These are phyloP conservation scores for Oegoconia quadripuncta DNA, from an alignment of 2,888 invertebrate species.

Conservation along the genomic window DNA sequence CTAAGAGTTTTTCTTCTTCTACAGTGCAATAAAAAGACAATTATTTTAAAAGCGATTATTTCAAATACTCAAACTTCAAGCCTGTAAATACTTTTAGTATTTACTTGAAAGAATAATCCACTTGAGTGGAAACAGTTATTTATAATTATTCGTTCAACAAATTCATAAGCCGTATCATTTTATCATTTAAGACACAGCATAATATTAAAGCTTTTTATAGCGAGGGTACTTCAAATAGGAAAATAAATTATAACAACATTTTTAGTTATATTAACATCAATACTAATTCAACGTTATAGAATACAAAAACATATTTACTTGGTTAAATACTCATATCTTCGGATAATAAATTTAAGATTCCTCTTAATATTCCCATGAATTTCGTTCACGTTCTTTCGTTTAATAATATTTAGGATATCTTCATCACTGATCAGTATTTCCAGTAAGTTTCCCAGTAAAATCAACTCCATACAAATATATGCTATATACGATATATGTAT, in stretches of 20 bases:
- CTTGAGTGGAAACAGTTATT: no score
- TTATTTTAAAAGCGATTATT: no score
- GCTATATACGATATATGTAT: constrained; percentile 45
- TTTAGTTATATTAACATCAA: constrained; percentile 2
- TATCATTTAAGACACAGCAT: no score
- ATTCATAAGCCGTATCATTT: no score
- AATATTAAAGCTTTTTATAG: constrained; percentile 12
- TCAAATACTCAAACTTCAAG: no score
- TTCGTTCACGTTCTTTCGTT: constrained; percentile 16
- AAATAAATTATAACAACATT: constrained; percentile 13
- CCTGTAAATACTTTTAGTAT: no score
- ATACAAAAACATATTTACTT: constrained; percentile 33
- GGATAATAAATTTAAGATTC: constrained; percentile 47
- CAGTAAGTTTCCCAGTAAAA: constrained; percentile 44
- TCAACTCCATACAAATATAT: constrained; percentile 59
- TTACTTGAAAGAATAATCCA: no score
- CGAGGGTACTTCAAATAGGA: no score
- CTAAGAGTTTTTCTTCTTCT: no score
- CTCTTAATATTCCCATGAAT: constrained; percentile 33
- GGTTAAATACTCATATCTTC: constrained; percentile 42
- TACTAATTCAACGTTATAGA: background rate
- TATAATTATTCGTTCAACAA: background rate
- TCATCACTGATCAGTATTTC: constrained; percentile 38
- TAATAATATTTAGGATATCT: constrained; percentile 34
- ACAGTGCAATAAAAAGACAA: no score